These are phyloP conservation scores for Propithecus deckenii DNA, from an alignment of 2,797 vertebrate species.

Conservation along the genomic window DNA sequence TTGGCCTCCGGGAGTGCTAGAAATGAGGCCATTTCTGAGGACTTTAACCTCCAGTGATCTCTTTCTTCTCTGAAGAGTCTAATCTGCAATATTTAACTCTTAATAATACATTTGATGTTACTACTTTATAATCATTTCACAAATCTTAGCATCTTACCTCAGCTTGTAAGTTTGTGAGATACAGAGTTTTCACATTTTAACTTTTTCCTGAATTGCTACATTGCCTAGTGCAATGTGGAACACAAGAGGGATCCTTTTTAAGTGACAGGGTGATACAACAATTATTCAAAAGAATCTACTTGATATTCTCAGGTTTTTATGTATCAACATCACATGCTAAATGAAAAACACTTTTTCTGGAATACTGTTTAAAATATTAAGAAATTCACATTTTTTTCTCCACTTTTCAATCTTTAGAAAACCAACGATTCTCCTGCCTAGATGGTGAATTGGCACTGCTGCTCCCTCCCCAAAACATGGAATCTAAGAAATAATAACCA, in stretches of 20 bases:
- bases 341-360: background rate
- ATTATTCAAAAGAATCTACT: background rate
- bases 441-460: background rate
- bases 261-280: background rate
- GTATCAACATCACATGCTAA: background rate
- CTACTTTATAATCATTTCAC: background rate
- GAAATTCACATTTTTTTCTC: background rate
- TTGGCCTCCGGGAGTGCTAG: too few species aligned
- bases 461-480: background rate
- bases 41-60: background rate
- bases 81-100: background rate
- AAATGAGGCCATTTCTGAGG: background rate
- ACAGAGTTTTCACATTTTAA: background rate
- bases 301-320: background rate
- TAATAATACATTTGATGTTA: background rate
- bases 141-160: background rate
- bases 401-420: conserved; percentile 5
- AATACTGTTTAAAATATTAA: background rate
- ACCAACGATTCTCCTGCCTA: background rate
- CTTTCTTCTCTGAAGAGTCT: background rate
- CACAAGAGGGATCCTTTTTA: background rate
- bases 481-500: background rate
- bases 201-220: background rate
- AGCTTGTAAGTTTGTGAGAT: background rate
- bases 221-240: background rate